Evolutionary conservation across 1,140 invertebrate species (phyloP), one percentile per base, ranked within the genome.

Genomic region (Heliothis subflexa): DNA sequence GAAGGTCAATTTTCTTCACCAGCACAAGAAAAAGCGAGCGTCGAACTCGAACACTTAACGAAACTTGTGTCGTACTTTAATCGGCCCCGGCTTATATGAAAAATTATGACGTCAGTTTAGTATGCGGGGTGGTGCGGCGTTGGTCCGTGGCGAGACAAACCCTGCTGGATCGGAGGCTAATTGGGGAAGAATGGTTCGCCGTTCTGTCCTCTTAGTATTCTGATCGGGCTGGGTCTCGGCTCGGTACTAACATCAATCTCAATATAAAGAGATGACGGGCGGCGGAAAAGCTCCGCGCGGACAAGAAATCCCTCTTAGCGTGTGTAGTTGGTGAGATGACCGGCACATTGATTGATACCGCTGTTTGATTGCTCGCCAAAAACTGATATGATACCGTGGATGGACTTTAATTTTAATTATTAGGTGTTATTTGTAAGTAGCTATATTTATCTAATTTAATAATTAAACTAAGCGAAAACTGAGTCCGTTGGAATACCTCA

Each of bases 221-320:
- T 82, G 87, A 82, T 71, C 84, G 86, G 79, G 84, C 72, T 79
- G 66, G 85, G 66, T 62, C 77, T 80, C 83, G 78, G 82, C 80
- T 78, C 90, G 90, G 86, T 89, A 77, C 71, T 88, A 86, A 90
- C 91, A 93, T 93, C 91, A 93, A 93, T 93, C 91, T 93, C 91
- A 93, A 92, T 93, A 91, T 85, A 84, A 81, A 77, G 79, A 84
- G 89, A 92, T 92, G 91, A 93, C 91, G 90, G 84, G 83, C 75
- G 85, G 81, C 89, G 90, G 88, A 89, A 91, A 89, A 79, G 86
- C 83, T 78, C 78, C 74, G 71, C 79, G 84, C 85, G 81, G 86
- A 93, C 91, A 93, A 91, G 91, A 71, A 91, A 91, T 86, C 85
- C 86, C 91, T 93, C 91, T 92, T 93, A 93, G 85, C 84, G 78